Evolutionary conservation across 2,888 invertebrate genomes (phyloP).

Genomic region (Trissonchulus sp.): DNA sequence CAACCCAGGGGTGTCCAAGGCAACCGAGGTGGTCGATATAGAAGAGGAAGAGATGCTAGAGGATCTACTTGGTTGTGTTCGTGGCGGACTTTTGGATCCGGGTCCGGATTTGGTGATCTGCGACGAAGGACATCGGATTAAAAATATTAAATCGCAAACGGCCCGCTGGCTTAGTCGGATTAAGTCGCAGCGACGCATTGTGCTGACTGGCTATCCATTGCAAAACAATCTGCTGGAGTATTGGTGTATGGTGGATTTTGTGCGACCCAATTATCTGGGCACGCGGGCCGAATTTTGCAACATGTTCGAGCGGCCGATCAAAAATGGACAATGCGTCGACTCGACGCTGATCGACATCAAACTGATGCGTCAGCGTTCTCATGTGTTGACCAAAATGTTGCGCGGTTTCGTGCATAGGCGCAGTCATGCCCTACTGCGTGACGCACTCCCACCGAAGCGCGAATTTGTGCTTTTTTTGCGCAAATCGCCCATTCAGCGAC

Average conservation of each 20-base stretch:
- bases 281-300: conserved; percentile 93
- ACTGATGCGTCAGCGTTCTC: conserved; percentile 87
- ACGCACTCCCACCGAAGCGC: conserved; percentile 84
- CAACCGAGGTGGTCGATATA: conserved; percentile 50
- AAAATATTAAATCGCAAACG: conserved; percentile 93
- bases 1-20: conserved; percentile 32
- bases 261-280: conserved; percentile 91
- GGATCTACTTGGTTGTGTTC: conserved; percentile 63
- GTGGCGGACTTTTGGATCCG: conserved; percentile 74
- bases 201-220: conserved; percentile 92
- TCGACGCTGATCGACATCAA: conserved; percentile 87
- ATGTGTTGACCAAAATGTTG: conserved; percentile 84
- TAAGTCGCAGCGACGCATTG: conserved; percentile 79
- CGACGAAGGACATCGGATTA: conserved; percentile 94
- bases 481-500: conserved; percentile 82
- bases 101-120: conserved; percentile 91
- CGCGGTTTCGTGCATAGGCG: conserved; percentile 93
- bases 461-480: conserved; percentile 85
- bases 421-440: conserved; percentile 83
- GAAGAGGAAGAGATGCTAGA: conserved; percentile 30
- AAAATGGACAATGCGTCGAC: conserved; percentile 95
- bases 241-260: conserved; percentile 68
- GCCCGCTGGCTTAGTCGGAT: conserved; percentile 90
- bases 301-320: conserved; percentile 97
- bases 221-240: conserved; percentile 84